Conservation (phyloP, 2,888 invertebrate species). For the Nomada hirtipes region DNA sequence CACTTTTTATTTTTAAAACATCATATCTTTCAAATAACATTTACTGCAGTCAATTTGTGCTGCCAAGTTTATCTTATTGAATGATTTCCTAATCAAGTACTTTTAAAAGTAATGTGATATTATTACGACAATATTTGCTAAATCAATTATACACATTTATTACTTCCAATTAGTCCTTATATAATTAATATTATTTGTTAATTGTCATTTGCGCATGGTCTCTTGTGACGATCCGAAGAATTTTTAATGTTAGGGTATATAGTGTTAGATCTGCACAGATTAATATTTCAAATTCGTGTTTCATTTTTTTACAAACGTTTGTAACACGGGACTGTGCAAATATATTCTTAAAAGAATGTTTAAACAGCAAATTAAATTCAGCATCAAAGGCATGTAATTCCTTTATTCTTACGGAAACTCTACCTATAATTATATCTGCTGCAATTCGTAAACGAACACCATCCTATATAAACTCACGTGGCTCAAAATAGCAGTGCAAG, state of each 20-base stretch:
- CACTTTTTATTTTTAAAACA: background rate
- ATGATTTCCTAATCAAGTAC: too few relatives aligned
- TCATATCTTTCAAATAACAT: background rate
- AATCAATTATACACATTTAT: too few relatives aligned
- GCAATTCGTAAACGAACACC: background rate
- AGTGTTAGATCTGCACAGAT: too few relatives aligned
- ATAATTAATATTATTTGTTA: too few relatives aligned
- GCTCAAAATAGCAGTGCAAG: constrained; percentile 7
- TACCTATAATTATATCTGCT: constrained; percentile 11
- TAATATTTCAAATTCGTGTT: too few relatives aligned
- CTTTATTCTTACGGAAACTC: background rate
- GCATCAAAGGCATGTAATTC: background rate
- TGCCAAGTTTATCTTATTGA: background rate
- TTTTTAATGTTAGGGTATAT: too few relatives aligned
- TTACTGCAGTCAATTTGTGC: background rate
- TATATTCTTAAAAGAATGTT: too few relatives aligned
- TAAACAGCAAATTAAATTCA: background rate
- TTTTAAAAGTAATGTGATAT: background rate
- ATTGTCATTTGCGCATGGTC: too few relatives aligned
- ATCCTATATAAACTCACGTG: background rate
- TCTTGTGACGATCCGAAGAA: too few relatives aligned
- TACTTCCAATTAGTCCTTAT: too few relatives aligned
- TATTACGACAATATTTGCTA: background rate
- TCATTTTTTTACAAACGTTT: too few relatives aligned
- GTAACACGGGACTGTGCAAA: too few relatives aligned